Conservation (phyloP, 1,140 invertebrate genomes). For the Drosophila parvula region DNA sequence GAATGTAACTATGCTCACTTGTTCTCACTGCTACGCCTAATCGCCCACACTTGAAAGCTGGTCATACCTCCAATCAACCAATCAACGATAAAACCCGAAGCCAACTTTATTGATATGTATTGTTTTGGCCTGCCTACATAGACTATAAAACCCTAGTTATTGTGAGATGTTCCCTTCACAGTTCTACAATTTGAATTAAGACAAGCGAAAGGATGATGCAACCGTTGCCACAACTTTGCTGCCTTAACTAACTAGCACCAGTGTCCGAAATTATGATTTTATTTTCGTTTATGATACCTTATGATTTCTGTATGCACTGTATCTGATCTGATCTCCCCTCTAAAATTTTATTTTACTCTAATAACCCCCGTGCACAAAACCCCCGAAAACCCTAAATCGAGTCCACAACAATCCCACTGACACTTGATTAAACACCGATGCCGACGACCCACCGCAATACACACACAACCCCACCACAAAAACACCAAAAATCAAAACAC, state of each 20-base stretch:
- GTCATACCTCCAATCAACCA: conserved; percentile 46
- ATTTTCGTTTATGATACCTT: conserved; percentile 37
- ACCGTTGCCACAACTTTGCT: conserved; percentile 31
- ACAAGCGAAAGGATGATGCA: conserved; percentile 27
- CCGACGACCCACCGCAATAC: conserved; percentile 31
- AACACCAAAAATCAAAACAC: conserved; percentile 40
- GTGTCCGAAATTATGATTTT: conserved; percentile 20
- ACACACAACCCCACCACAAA: conserved; percentile 38
- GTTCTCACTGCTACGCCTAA: conserved; percentile 60
- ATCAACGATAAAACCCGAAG: conserved; percentile 37
- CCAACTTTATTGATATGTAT: conserved; percentile 28
- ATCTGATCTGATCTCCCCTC: conserved; percentile 36
- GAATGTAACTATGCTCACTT: conserved; percentile 77
- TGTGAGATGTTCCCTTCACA: conserved; percentile 84
- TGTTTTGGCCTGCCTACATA: conserved; percentile 48
- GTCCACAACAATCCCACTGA: conserved; percentile 66
- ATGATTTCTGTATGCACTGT: conserved; percentile 40
- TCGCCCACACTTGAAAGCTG: conserved; percentile 56
- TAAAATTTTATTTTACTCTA: conserved; percentile 52
- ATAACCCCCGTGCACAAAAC: conserved; percentile 63
- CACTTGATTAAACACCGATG: conserved; percentile 53
- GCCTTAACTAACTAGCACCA: conserved; percentile 62
- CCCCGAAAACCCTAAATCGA: conserved; percentile 47
- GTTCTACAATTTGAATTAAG: conserved; percentile 77
- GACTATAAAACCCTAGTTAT: conserved; percentile 60